phyloP scores from a whole-genome alignment of 2,888 invertebrate genomes.

The Apamea anceps region DNA sequence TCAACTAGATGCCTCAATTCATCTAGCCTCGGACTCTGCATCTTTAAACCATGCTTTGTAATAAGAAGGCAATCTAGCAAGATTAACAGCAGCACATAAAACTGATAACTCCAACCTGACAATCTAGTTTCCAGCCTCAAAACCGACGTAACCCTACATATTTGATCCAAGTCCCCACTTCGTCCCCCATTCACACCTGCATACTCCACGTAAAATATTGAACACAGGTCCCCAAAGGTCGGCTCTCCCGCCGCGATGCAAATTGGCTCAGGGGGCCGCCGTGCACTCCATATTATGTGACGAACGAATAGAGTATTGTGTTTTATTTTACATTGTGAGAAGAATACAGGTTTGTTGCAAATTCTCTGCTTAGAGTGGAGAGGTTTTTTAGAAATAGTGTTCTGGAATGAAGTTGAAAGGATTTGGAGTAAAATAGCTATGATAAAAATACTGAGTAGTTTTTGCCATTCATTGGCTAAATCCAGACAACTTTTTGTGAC shows the following conservation, averaged over 20 bases:
- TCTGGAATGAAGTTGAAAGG: slow-evolving; percentile 31
- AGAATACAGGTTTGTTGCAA: slow-evolving; percentile 58
- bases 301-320: slow-evolving; percentile 68
- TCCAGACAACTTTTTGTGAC: neutral
- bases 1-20: neutral
- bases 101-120: slow-evolving; percentile 26
- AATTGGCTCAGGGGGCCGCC: slow-evolving; percentile 74
- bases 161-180: slow-evolving; percentile 58
- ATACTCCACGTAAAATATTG: slow-evolving; percentile 74
- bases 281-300: slow-evolving; percentile 76
- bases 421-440: slow-evolving; percentile 19
- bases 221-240: slow-evolving; percentile 67
- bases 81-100: slow-evolving; percentile 42
- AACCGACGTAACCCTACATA: slow-evolving; percentile 56
- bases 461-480: neutral
- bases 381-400: slow-evolving; percentile 34
- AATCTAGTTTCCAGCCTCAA: slow-evolving; percentile 52
- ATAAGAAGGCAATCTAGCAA: slow-evolving; percentile 26
- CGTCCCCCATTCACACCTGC: slow-evolving; percentile 68
- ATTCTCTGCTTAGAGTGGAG: slow-evolving; percentile 42
- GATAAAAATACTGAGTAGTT: neutral
- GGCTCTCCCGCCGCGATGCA: slow-evolving; percentile 71
- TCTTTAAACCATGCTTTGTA: slow-evolving; percentile 11
- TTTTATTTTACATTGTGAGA: slow-evolving; percentile 62
- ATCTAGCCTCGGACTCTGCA: neutral